Evolutionary conservation across 2,888 invertebrate species (phyloP), one percentile per base, ranked within the genome.

Genomic region (Dermolepida albohirtum): DNA sequence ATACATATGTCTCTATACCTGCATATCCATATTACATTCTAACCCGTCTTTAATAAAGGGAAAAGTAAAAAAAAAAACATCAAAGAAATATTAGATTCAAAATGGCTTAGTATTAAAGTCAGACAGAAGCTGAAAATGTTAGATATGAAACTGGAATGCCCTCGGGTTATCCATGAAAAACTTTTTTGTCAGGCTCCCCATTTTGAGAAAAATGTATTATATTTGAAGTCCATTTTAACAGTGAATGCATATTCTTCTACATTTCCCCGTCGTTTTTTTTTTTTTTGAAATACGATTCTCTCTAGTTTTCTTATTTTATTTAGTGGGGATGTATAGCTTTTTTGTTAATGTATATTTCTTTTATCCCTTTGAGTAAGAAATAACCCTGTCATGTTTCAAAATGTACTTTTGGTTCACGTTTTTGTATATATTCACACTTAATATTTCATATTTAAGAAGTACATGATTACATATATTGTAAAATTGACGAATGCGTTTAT

Each of bases 41-140:
- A 51, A 51, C 34, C 10, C 2, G 29, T n/a, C 27, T 12, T 51
- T 27, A 12, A 22, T n/a, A 54, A 10, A 14, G 40, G 12, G 40
- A 14, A 8, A 6, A 49, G 10, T 7, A 8, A 49, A 39, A n/a
- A n/a, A n/a, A n/a, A n/a, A 39, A 54, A 40, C 54, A 14, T 54
- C 54, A 54, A 54, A 54, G 54, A 54, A 40, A 54, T 39, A 14
- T 40, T 12, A 54, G 14, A 40, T 40, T 39, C 40, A 16, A 1
- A 40, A 52, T 52, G 39, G 54, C 54, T 40, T 54, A 14, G 14
- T 40, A 54, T 34, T 40, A 54, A 14, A 16, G 12, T 27, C 51
- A 14, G 12, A 27, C 29, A 8, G 1, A 51, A 12, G 29, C 29
- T 5, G 39, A 17, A 16, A 14, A 54, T 16, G 54, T 40, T 10